These are phyloP conservation scores for Pampusana beccarii DNA, from an alignment of 2,113 vertebrate genomes.

Conservation along the genomic window DNA sequence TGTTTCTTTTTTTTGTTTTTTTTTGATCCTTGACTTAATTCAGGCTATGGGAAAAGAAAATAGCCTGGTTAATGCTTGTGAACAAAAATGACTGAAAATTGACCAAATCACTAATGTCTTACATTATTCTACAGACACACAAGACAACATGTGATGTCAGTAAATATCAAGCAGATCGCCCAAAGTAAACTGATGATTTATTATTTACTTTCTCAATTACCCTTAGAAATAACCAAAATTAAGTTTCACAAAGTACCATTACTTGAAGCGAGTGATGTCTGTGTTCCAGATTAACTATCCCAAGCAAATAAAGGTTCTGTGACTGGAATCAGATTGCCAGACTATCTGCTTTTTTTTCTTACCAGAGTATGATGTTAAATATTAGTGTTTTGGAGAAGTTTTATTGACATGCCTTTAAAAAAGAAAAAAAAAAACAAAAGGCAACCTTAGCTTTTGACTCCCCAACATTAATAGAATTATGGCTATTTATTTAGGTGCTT, in stretches of 20 bases:
- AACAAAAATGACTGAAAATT: neutral
- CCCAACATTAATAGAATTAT: neutral
- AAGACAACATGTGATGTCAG: neutral
- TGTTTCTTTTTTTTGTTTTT: neutral
- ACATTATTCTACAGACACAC: neutral
- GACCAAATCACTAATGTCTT: neutral
- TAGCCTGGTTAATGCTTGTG: fast-evolving
- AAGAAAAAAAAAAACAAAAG: neutral
- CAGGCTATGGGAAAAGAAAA: neutral
- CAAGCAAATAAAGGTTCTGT: neutral
- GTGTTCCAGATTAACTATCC: neutral
- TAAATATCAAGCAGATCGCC: neutral
- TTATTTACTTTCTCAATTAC: neutral
- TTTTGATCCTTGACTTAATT: neutral
- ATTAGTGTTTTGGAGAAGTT: neutral
- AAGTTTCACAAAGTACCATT: neutral
- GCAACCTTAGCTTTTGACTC: neutral
- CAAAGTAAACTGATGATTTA: neutral
- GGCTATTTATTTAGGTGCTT: neutral
- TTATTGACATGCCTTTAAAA: neutral
- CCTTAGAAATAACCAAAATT: neutral
- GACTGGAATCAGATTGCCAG: neutral
- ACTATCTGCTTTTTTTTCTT: neutral
- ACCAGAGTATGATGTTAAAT: neutral
- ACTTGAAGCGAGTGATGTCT: neutral